A percentile compares a stretch with the other conserved stretches of the same genome.
These are phyloP conservation scores for Masnerella sp. DNA, from an alignment of 2,888 invertebrate species.

Conservation along the genomic window DNA sequence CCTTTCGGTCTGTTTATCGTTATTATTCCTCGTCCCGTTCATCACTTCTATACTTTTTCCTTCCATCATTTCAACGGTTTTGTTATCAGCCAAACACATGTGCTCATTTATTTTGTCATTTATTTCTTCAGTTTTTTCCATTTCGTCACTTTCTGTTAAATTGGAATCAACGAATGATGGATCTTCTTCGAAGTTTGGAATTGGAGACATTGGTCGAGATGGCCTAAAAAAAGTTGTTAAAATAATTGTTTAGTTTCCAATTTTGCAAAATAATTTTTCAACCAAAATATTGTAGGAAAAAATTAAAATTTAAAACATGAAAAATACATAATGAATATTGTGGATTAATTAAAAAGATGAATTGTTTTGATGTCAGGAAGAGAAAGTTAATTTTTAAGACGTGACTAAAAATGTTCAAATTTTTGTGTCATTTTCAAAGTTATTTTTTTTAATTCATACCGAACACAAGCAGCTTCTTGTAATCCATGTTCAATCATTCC, in stretches of 20 bases:
- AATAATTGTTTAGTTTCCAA: not conserved
- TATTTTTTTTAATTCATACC: too few relatives aligned
- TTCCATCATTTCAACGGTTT: slow-evolving; percentile 72
- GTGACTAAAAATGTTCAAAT: too few relatives aligned
- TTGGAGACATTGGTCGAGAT: slow-evolving; percentile 85
- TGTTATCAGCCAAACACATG: slow-evolving; percentile 70
- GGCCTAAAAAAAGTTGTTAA: slow-evolving; percentile 78
- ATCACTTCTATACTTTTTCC: slow-evolving; percentile 70
- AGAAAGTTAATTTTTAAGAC: too few relatives aligned
- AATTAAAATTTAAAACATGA: too few relatives aligned
- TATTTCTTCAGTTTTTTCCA: slow-evolving; percentile 59
- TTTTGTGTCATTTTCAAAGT: too few relatives aligned
- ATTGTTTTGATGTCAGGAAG: too few relatives aligned
- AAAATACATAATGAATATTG: too few relatives aligned
- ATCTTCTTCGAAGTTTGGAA: slow-evolving; percentile 81
- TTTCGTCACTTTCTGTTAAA: slow-evolving; percentile 47
- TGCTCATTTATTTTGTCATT: slow-evolving; percentile 63
- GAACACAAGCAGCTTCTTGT: slow-evolving; percentile 88
- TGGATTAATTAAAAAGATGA: too few relatives aligned
- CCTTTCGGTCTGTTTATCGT: slow-evolving; percentile 63
- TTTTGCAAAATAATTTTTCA: not conserved
- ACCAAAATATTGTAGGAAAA: too few relatives aligned
- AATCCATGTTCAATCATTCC: slow-evolving; percentile 92
- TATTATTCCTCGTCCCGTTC: slow-evolving; percentile 66
- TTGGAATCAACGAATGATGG: slow-evolving; percentile 61